Base-by-base conservation (phyloP, 64 coral and sea anemone species). In the Stichodactyla mertensii region DNA sequence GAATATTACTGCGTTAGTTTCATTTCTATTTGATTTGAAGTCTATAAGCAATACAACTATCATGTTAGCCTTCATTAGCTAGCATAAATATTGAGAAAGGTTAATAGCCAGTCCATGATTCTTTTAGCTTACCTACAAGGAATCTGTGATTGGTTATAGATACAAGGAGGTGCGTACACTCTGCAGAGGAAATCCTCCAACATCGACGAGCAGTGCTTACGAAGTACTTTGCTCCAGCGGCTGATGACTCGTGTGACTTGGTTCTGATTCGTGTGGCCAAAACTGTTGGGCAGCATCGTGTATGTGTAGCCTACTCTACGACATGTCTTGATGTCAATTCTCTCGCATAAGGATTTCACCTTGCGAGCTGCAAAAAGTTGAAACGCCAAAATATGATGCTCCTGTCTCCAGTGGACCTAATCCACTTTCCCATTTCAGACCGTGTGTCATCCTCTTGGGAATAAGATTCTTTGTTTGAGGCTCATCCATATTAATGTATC, bases 271-370 rank as follows among this genome's bases (percentile, higher is more conserved):
- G 0, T 58, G 54, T 90, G 89, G 52, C 83, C 89, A 62, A 90
- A 86, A 59, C 78, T 79, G 55, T 90, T 90, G 52, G 89, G 89
- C 19, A 85, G 54, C 83, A 79, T 71, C 13, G 55, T 59, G 22
- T 54, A 13, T 15, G 52, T 55, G 22, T 81, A 81, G 78, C 53
- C 78, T 22, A 81, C 52, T 52, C 20, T 5, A 54, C 53, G 6
- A 31, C 78, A 81, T 6, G 51, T 53, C 16, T 81, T 81, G 36
- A 81, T 52, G 52, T 53, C 53, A 8, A 81, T 53, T 16, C 18
- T 55, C 51, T 81, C 78, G 19, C 78, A 81, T 7, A 22, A 52
- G 16, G 52, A 16, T 9, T 81, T 55, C 0, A 81, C 52, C 20
- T 52, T 81, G 5, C 16, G 62, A 7, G 18, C 62, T 66, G 12